Conservation (phyloP, 2,888 invertebrate genomes). For the Melanostoma mellinum region DNA sequence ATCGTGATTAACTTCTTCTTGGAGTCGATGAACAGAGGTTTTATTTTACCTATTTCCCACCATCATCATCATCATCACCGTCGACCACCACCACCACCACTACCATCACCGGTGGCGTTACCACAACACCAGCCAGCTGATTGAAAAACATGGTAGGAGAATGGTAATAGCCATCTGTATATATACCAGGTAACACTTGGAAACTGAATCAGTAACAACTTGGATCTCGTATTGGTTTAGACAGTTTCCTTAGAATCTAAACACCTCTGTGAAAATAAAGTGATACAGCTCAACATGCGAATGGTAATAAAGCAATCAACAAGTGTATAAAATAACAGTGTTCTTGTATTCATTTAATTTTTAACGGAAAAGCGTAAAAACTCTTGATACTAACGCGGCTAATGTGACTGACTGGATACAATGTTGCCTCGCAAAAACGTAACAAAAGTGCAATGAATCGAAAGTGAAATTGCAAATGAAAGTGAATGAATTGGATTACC, state of each 20-base stretch:
- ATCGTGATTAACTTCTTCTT: slow-evolving; percentile 22
- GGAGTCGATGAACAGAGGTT: slow-evolving; percentile 23
- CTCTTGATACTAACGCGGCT: not conserved
- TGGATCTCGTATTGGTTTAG: slow-evolving; percentile 81
- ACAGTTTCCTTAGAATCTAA: slow-evolving; percentile 77
- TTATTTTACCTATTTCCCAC: slow-evolving; percentile 54
- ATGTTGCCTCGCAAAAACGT: slow-evolving; percentile 22
- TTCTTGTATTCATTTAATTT: slow-evolving; percentile 14
- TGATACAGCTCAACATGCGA: slow-evolving; percentile 82
- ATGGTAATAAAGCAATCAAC: slow-evolving; percentile 78
- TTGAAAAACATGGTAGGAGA: slow-evolving; percentile 73
- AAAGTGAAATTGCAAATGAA: slow-evolving; percentile 70
- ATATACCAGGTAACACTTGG: slow-evolving; percentile 79
- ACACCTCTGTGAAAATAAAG: slow-evolving; percentile 77
- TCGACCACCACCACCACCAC: slow-evolving; percentile 23
- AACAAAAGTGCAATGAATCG: slow-evolving; percentile 59
- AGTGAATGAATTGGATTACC: slow-evolving; percentile 69
- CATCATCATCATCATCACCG: slow-evolving; percentile 36
- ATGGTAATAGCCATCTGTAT: slow-evolving; percentile 78
- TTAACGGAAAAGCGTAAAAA: slow-evolving; percentile 11
- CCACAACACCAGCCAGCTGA: slow-evolving; percentile 51
- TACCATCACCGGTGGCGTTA: slow-evolving; percentile 39
- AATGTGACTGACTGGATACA: slow-evolving; percentile 21
- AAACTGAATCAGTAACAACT: slow-evolving; percentile 81
- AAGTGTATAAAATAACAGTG: not conserved